Base-by-base conservation (phyloP, 2,113 vertebrate genomes). In the Coturnix japonica region DNA sequence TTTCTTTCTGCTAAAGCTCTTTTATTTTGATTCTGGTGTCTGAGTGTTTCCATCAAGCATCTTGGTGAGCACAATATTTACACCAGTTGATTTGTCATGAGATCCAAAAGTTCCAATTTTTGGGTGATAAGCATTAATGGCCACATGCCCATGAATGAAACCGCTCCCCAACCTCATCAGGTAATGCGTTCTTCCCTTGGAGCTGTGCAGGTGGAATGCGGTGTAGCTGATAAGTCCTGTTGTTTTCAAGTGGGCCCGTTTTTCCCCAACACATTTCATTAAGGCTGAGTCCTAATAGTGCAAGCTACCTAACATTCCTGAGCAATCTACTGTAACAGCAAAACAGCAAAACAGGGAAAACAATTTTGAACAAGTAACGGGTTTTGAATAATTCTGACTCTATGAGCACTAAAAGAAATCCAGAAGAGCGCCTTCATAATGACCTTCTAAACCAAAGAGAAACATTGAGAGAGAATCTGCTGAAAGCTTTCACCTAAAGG, bases 211-310 rank as follows among this genome's bases (percentile, higher is more conserved):
- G 61, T 83, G 47, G 87, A 83, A 87, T 85, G 51, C 30, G 80
- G 35, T 80, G 69, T 43, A 3, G 1, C 49, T 93, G 61, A 11
- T 20, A 89, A 59, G 43, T 85, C 60, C 35, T 80, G 35, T 74
- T 94, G 39, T 94, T 94, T 92, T 85, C 91, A 87, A 23, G 67
- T 67, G 84, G 78, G 86, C 31, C 18, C 69, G 23, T 15, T 89
- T 79, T 92, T 54, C n/a, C 81, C 86, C 35, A 67, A 89, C 28
- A 7, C 80, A n/a, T 77, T 93, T 92, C 71, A 71, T 96, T 96
- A 96, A 96, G 94, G 94, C 94, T 93, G 76, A 92, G 47, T 89
- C 92, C 92, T 92, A 74, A 57, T 94, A 96, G 93, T 96, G 92
- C 94, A 95, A 87, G 75, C 87, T 87, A 85, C 61, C 19, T 44